A percentile compares a stretch with the other conserved stretches of the same genome.
Conservation (phyloP, 2,113 vertebrate genomes). For the Anseranas semipalmata region DNA sequence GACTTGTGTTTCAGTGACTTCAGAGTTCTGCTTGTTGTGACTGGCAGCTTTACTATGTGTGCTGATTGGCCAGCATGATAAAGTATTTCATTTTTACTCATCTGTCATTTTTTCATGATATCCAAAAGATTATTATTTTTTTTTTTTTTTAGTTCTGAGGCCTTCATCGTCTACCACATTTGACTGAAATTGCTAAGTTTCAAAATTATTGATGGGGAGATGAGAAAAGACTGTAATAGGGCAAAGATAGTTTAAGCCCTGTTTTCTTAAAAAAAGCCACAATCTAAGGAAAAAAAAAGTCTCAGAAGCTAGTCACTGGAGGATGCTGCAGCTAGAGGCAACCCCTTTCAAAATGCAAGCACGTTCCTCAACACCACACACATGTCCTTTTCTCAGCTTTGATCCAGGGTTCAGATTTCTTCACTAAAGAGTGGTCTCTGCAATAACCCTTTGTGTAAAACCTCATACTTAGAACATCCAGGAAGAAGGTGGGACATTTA, state of each 20-base stretch:
- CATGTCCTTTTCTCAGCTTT: not conserved
- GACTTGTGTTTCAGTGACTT: not conserved
- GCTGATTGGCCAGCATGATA: not conserved
- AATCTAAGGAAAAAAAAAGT: not conserved
- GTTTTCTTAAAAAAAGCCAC: not conserved
- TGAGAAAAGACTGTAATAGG: not conserved
- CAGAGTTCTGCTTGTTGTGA: not conserved
- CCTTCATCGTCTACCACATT: not conserved
- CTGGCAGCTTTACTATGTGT: not conserved
- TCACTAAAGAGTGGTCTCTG: not conserved
- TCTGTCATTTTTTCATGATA: not conserved
- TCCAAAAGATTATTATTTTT: not conserved
- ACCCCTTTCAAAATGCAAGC: not conserved
- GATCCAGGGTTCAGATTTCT: not conserved
- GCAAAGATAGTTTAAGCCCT: not conserved
- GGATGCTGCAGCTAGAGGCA: not conserved
- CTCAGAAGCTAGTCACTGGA: not conserved
- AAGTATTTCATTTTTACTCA: not conserved
- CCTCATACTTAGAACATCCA: not conserved
- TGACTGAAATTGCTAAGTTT: not conserved
- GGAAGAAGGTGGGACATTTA: not conserved
- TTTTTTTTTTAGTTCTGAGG: not conserved
- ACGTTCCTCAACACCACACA: accelerated
- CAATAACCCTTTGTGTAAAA: not conserved
- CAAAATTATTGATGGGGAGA: not conserved